phyloP scores from a whole-genome alignment of 2,797 vertebrate species.

The Zalophus californianus region DNA sequence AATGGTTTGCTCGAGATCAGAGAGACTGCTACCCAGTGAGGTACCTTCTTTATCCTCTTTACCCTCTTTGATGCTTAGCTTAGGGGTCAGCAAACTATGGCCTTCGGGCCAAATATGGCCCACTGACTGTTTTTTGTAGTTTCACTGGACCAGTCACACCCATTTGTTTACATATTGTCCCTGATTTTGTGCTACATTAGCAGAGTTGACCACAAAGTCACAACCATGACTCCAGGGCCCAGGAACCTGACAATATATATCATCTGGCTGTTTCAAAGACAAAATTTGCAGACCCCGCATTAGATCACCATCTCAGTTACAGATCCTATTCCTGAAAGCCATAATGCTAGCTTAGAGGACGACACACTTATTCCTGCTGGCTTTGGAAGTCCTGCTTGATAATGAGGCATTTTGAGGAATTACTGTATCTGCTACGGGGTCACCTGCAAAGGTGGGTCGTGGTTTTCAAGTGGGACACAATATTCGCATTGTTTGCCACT shows the following conservation, averaged over 20 bases:
- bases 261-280: background rate
- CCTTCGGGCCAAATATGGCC: background rate
- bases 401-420: too few species aligned
- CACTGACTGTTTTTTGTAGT: background rate
- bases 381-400: background rate
- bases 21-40: background rate
- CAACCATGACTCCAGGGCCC: background rate
- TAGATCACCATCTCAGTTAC: background rate
- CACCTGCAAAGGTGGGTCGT: background rate
- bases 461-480: background rate
- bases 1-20: background rate
- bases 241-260: background rate
- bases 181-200: background rate
- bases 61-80: background rate
- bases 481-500: conserved; percentile 13
- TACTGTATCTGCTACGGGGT: rapidly evolving
- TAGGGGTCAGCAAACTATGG: background rate
- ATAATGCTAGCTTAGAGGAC: background rate
- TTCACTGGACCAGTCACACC: background rate
- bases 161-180: background rate
- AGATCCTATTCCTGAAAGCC: background rate
- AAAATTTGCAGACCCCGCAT: background rate
- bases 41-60: background rate
- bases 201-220: background rate
- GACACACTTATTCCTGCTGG: background rate